Evolutionary conservation across 2,797 vertebrate species (phyloP).

Genomic region (Diplodus sargus): DNA sequence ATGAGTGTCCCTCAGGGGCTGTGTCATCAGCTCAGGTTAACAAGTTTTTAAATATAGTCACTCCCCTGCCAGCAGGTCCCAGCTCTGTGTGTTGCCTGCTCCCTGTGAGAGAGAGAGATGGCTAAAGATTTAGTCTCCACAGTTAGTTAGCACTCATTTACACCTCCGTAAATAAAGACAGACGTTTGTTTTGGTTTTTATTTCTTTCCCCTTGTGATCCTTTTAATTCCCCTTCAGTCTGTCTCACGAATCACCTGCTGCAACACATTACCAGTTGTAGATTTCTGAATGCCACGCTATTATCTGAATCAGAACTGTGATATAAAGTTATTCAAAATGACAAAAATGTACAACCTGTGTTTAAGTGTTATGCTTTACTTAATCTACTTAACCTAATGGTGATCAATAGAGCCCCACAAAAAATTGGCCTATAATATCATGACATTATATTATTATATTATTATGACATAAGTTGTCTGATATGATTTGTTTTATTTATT

Average conservation of each 20-base stretch:
- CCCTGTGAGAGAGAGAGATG: neutral
- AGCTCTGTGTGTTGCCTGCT: conserved; percentile 4
- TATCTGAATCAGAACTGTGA: neutral
- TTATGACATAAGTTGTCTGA: no score
- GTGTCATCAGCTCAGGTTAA: conserved; percentile 71
- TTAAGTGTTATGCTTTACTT: no score
- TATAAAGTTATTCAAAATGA: neutral
- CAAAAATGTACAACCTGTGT: neutral
- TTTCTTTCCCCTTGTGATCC: neutral
- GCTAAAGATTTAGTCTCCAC: neutral
- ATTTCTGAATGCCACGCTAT: neutral
- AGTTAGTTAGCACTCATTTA: conserved; percentile 32
- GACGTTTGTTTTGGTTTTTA: conserved; percentile 9
- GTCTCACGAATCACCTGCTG: neutral
- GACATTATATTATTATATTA: no score
- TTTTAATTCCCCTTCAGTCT: neutral
- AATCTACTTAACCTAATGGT: no score
- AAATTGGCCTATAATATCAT: no score
- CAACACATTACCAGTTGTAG: conserved; percentile 13
- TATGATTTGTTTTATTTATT: no score
- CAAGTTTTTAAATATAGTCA: conserved; percentile 70
- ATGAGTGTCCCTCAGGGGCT: conserved; percentile 31
- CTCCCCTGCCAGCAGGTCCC: conserved; percentile 40
- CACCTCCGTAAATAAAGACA: conserved; percentile 24
- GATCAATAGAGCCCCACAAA: no score